Evolutionary conservation across 1,140 invertebrate species (phyloP).

Genomic region (Caligus rogercresseyi): DNA sequence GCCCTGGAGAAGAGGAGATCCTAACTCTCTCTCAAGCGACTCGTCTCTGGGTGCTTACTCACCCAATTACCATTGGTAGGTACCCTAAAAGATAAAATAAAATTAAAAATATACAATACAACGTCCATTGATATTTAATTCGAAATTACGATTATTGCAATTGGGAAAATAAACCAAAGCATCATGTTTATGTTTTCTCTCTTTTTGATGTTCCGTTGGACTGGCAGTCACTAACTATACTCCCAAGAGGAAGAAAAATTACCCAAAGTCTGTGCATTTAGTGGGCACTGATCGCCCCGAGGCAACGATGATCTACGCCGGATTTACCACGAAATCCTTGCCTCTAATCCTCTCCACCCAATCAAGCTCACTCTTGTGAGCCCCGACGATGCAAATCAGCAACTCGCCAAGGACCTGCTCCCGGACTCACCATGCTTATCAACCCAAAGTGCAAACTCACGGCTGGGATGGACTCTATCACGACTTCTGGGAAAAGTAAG

Average conservation of each 20-base stretch:
- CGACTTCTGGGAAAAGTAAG: slow-evolving; percentile 20
- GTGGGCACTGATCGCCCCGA: slow-evolving; percentile 17
- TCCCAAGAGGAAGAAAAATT: slow-evolving; percentile 17
- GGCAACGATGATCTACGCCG: slow-evolving; percentile 20
- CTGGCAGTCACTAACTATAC: slow-evolving; percentile 8
- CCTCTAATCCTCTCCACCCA: slow-evolving; percentile 7
- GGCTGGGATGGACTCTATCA: slow-evolving; percentile 20
- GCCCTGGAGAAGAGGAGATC: slow-evolving; percentile 11
- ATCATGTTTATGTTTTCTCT: too few species aligned
- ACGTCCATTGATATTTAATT: too few species aligned
- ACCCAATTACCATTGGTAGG: slow-evolving; percentile 18
- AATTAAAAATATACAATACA: too few species aligned
- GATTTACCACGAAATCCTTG: slow-evolving; percentile 18
- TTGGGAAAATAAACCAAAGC: too few species aligned
- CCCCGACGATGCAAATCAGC: slow-evolving; percentile 7
- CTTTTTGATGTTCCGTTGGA: background rate
- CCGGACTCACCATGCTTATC: slow-evolving; percentile 15
- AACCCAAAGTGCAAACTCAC: slow-evolving; percentile 16
- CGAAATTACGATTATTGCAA: too few species aligned
- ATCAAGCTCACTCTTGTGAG: slow-evolving; percentile 18
- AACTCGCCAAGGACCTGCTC: slow-evolving; percentile 11
- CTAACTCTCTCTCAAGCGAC: slow-evolving; percentile 3
- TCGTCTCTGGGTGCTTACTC: slow-evolving; percentile 6
- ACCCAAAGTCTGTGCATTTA: slow-evolving; percentile 17
- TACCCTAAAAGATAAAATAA: too few species aligned